phyloP scores from a whole-genome alignment of 2,797 vertebrate genomes.

The Dallia pectoralis region DNA sequence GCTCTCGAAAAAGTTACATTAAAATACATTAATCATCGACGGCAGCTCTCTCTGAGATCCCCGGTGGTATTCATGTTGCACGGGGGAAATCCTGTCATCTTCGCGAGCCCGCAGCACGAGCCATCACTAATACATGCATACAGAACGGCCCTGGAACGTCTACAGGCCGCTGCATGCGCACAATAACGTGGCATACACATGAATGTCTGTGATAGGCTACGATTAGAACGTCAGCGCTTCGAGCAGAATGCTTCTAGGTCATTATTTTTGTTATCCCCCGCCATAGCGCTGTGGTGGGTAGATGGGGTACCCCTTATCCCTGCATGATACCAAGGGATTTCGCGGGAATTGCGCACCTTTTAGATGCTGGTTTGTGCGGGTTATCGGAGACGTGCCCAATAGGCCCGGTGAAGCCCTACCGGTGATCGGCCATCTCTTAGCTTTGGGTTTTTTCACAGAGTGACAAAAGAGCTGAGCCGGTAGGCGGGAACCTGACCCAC shows the following conservation, averaged over 20 bases:
- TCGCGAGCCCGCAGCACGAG: slow-evolving; percentile 11
- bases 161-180: neutral
- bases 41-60: slow-evolving; percentile 12
- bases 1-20: slow-evolving; percentile 25
- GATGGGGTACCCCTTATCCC: neutral
- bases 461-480: neutral
- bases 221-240: neutral
- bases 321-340: neutral
- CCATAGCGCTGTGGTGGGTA: neutral
- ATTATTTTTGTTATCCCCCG: neutral
- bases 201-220: neutral
- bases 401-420: too few species aligned
- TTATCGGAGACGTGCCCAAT: too few species aligned
- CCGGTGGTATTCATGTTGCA: slow-evolving; percentile 44
- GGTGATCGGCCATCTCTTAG: neutral
- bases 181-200: neutral
- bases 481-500: neutral
- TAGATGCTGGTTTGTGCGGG: too few species aligned
- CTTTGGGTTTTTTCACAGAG: neutral
- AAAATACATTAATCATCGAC: slow-evolving; percentile 30
- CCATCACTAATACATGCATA: slow-evolving; percentile 40
- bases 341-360: neutral
- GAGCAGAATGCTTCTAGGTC: neutral
- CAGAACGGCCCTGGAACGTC: slow-evolving; percentile 21
- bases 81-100: slow-evolving; percentile 25